phyloP scores from a whole-genome alignment of 2,113 vertebrate genomes.

The Eubucco bourcierii region DNA sequence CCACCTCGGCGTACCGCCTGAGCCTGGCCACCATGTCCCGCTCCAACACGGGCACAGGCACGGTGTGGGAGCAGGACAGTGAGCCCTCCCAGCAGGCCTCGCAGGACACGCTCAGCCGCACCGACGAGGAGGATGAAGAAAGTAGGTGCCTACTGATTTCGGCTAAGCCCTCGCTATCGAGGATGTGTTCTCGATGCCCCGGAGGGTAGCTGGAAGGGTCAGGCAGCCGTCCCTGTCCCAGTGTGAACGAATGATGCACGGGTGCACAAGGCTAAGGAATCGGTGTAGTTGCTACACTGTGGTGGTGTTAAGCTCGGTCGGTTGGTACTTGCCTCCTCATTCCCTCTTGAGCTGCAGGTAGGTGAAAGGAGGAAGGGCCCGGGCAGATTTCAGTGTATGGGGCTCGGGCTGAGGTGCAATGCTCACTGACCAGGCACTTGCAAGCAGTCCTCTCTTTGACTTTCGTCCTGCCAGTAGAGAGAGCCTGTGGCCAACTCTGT shows the following conservation, averaged over 20 bases:
- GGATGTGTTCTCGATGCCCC: background rate
- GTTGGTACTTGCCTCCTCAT: accelerated
- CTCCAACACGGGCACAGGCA: conserved; percentile 96
- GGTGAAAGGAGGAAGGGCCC: background rate
- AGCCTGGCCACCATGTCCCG: conserved; percentile 98
- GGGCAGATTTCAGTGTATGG: background rate
- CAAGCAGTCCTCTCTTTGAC: background rate
- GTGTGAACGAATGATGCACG: background rate
- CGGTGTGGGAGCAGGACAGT: conserved; percentile 98
- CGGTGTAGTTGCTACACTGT: background rate
- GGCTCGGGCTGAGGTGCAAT: background rate
- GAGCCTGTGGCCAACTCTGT: background rate
- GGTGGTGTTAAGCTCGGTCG: background rate
- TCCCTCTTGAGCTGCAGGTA: background rate
- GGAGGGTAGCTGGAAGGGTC: background rate
- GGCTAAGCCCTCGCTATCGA: background rate
- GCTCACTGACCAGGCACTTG: background rate
- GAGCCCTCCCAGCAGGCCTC: conserved; percentile 96
- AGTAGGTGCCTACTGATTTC: conserved; percentile 75
- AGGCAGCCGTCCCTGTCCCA: background rate
- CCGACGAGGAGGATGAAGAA: conserved; percentile 98
- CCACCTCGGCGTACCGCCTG: conserved; percentile 94
- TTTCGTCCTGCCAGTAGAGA: background rate
- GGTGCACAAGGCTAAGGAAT: background rate
- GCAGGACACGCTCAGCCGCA: conserved; percentile 94